These are phyloP conservation scores for Odontamblyopus rebecca DNA, from an alignment of 2,797 vertebrate species.

Conservation along the genomic window DNA sequence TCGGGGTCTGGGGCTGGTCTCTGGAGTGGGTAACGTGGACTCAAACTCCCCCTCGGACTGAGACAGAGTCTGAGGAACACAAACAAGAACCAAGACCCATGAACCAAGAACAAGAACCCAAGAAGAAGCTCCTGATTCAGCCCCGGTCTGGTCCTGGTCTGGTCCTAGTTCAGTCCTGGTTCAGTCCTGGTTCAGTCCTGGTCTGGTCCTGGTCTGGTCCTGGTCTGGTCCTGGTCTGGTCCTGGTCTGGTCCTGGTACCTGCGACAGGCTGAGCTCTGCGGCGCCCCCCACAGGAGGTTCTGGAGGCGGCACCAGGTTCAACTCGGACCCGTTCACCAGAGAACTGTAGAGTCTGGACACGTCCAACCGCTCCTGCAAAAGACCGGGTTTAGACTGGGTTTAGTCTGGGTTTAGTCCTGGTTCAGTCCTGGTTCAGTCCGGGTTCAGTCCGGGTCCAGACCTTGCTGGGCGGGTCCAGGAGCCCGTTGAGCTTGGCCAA, in stretches of 20 bases:
- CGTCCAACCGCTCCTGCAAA: slow-evolving; percentile 65
- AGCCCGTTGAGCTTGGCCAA: slow-evolving; percentile 83
- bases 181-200: too few relatives aligned
- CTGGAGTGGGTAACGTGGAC: slow-evolving; percentile 82
- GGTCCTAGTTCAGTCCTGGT: too few relatives aligned
- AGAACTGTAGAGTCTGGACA: slow-evolving; percentile 77
- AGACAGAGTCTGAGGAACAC: slow-evolving; percentile 48
- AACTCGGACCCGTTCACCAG: slow-evolving; percentile 61
- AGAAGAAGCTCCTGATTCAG: too few relatives aligned
- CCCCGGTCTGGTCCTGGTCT: too few relatives aligned
- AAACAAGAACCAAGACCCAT: neutral
- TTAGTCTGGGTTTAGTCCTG: neutral
- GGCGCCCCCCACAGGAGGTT: slow-evolving; percentile 49
- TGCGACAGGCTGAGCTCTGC: slow-evolving; percentile 69
- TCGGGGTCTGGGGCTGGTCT: slow-evolving; percentile 69
- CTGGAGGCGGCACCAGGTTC: slow-evolving; percentile 35
- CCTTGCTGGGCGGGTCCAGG: slow-evolving; percentile 55
- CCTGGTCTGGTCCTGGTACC: slow-evolving; percentile 30
- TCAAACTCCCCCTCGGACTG: slow-evolving; percentile 68
- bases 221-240: neutral
- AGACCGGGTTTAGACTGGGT: neutral
- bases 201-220: neutral
- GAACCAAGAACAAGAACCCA: too few relatives aligned
- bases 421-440: neutral
- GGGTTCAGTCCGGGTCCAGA: neutral